Evolutionary conservation across 2,113 vertebrate genomes (phyloP).

Genomic region (Malurus alboscapulatus): DNA sequence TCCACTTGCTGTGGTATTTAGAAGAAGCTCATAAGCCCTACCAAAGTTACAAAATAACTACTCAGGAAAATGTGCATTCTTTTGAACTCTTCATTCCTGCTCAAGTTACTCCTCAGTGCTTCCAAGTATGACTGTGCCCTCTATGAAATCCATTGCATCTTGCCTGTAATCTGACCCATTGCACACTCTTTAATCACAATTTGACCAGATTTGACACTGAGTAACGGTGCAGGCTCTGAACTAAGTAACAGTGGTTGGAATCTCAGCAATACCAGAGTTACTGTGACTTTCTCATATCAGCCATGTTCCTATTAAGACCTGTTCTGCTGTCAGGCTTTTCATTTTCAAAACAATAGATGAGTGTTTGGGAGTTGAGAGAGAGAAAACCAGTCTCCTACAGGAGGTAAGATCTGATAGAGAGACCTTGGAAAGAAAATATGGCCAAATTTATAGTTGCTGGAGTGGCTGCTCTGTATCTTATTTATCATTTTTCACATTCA

Average conservation of each 20-base stretch:
- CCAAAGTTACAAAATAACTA: background rate
- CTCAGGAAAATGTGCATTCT: background rate
- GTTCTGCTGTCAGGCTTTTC: slow-evolving; percentile 12
- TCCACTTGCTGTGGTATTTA: background rate
- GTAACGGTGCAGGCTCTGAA: background rate
- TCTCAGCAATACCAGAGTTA: background rate
- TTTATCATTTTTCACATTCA: slow-evolving; percentile 56
- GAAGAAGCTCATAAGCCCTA: background rate
- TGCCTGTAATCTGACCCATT: background rate
- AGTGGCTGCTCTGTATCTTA: slow-evolving; percentile 54
- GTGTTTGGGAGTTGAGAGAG: slow-evolving; percentile 15
- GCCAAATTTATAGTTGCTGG: slow-evolving; percentile 58
- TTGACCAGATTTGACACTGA: background rate
- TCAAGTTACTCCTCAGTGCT: background rate
- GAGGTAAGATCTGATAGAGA: slow-evolving; percentile 65
- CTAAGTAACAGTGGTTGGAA: background rate
- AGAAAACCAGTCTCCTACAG: background rate
- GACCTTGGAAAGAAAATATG: slow-evolving; percentile 27
- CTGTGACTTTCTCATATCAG: slow-evolving; percentile 8
- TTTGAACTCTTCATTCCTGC: background rate
- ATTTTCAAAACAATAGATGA: slow-evolving; percentile 48
- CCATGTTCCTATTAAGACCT: background rate
- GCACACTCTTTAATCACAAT: background rate
- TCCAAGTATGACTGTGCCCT: background rate
- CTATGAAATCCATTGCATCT: background rate